Conservation (phyloP, 2,113 vertebrate genomes). For the Hystrix cristata region DNA sequence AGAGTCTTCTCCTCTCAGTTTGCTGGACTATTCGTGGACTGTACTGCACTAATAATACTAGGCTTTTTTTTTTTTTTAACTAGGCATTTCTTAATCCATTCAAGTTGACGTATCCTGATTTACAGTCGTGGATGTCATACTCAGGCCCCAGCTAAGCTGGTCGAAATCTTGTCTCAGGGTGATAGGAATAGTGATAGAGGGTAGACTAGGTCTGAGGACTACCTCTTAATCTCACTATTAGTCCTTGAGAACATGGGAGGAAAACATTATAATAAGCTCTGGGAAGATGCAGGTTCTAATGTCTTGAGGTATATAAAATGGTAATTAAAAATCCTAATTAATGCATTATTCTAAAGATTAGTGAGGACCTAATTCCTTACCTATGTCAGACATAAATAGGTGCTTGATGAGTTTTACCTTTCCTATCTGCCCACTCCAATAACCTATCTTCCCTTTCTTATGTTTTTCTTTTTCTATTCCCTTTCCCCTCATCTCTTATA, state of each 20-base stretch:
- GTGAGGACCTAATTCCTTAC: not conserved
- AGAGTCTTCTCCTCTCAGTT: not conserved
- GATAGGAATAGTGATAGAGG: not conserved
- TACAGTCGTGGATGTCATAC: not conserved
- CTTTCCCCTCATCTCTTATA: not conserved
- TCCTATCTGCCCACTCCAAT: not conserved
- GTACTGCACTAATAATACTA: not conserved
- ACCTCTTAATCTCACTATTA: not conserved
- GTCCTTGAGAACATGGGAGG: not conserved
- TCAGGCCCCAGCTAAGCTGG: not conserved
- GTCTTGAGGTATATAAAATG: not conserved
- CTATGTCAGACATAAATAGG: not conserved
- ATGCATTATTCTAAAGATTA: not conserved
- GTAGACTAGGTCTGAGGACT: not conserved
- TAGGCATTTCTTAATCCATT: not conserved
- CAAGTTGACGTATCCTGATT: not conserved
- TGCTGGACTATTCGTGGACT: not conserved
- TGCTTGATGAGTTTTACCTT: not conserved
- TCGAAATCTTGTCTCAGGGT: not conserved
- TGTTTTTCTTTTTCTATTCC: not conserved
- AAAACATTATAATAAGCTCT: not conserved
- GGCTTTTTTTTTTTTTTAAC: too few relatives aligned
- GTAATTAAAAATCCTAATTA: not conserved
- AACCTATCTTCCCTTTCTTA: not conserved
- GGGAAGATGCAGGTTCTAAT: not conserved